Evolutionary conservation across 2,888 invertebrate species (phyloP), one percentile per base, ranked within the genome.

Genomic region (Julus scanicus): DNA sequence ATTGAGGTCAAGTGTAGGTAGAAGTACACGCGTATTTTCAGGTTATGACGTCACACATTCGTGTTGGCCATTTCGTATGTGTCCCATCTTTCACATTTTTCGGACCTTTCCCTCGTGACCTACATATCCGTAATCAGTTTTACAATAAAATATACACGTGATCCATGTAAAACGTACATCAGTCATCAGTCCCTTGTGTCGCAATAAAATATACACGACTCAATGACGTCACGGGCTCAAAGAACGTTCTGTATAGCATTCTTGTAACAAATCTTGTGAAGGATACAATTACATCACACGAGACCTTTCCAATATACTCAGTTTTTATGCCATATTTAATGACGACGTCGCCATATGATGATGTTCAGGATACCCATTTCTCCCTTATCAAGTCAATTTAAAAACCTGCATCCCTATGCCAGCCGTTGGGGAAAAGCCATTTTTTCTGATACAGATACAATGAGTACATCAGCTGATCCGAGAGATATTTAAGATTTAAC

Each of bases 401-500:
- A 53, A 53, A 53, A 53, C 53, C 53, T 53, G 53, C 53, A 13
- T 53, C 53, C 53, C 53, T 13, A 53, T 15, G 15, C 3, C 2
- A 15, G 53, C 2, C 15, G 53, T 15, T 53, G 53, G 53, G 53
- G 53, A 15, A 53, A 15, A 53, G 15, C 13, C 53, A 9, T 13
- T 53, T 53, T 53, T 53, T 53, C 53, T 15, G 53, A 53, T 53
- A 53, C 53, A 53, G 48, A 48, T 15, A 53, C 53, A 53, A 13
- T 53, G 53, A 53, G 53, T 53, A 53, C 53, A 15, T 53, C 53
- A 53, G 53, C 15, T 53, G 53, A 53, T 13, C 53, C 15, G 53
- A 53, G 53, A 53, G 15, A 53, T 84, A 40, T 15, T 84, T 84
- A 84, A 39, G 84, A 84, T 40, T 84, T 84, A 84, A 40, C 84